Evolutionary conservation across 1,140 invertebrate genomes (phyloP), one percentile per base, ranked within the genome.

Genomic region (Pomacea maculata): DNA sequence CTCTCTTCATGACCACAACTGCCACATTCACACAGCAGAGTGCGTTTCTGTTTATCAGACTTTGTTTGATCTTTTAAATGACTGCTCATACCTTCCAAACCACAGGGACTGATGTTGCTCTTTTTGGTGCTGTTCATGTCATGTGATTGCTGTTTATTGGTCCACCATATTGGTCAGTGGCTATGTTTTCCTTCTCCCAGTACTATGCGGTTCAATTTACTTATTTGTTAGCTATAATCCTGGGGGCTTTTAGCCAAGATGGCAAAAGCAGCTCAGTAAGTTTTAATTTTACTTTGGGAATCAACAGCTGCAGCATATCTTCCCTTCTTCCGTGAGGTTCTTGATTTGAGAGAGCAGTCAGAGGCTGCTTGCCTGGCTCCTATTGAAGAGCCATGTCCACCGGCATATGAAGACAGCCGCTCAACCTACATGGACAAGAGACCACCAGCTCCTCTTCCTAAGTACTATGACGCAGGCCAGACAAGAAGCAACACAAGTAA

Each of bases 261-360:
- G 61, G 61, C 9, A 76, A 54, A 6, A 75, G 45, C 10, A 57
- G 6, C 34, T 4, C 3, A 45, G 34, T 45, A 45, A 45, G 34
- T 45, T 70, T 65, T 25, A n/a, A 63, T 67, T 76, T 52, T 75
- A 84, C 79, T 83, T 77, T 79, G 80, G 79, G 54, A 89, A 94
- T 7, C 45, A 63, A 25, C 91, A 97, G 96, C 96, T 88, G 96
- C 96, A 67, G 97, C 97, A 91, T 99, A 97, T 90, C 97, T 96
- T 72, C 97, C 96, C 75, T 99, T 99, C 92, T 97, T 99, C 92
- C 97, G 97, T 90, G 96, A 87, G 64, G 87, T 86, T 21, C 98
- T 96, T 96, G 96, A 98, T 87, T 96, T 97, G 86, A 98, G 98
- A 86, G 96, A 96, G 61, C 96, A 98, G 92, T 97, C 98, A 79